Conservation (phyloP, 2,797 vertebrate species). For the Macrochelys suwanniensis region DNA sequence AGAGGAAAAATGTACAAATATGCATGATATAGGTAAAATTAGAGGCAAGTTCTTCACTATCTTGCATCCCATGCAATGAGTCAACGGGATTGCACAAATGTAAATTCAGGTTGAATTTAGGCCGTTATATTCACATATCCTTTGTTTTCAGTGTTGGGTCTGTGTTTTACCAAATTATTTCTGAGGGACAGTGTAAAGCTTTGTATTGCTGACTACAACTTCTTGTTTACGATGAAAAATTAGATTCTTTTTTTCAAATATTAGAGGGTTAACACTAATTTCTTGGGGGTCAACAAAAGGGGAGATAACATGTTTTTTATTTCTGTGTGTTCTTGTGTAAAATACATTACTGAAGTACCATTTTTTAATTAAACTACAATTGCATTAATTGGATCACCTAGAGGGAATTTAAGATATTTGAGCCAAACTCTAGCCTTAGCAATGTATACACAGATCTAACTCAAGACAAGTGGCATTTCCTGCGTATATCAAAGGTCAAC, state of each 20-base stretch:
- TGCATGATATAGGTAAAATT: neutral
- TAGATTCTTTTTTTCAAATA: neutral
- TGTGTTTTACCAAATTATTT: neutral
- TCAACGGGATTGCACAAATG: neutral
- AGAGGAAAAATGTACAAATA: neutral
- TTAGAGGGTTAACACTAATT: neutral
- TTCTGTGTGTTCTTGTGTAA: neutral
- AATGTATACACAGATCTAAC: constrained; percentile 35
- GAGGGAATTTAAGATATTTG: neutral
- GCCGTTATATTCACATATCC: neutral
- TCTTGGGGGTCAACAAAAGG: neutral
- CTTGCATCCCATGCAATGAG: neutral
- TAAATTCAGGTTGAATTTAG: neutral
- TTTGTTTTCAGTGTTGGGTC: neutral
- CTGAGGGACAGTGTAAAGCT: neutral
- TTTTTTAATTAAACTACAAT: constrained; percentile 40
- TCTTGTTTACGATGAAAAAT: neutral
- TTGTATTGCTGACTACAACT: neutral
- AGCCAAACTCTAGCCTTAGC: constrained; percentile 15
- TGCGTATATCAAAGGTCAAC: neutral
- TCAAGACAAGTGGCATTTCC: neutral
- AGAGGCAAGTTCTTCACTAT: neutral
- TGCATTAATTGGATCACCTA: constrained; percentile 1
- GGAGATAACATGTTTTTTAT: neutral
- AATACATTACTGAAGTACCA: constrained; percentile 14